Evolutionary conservation across 2,113 vertebrate genomes (phyloP).

Genomic region (Balaeniceps rex): DNA sequence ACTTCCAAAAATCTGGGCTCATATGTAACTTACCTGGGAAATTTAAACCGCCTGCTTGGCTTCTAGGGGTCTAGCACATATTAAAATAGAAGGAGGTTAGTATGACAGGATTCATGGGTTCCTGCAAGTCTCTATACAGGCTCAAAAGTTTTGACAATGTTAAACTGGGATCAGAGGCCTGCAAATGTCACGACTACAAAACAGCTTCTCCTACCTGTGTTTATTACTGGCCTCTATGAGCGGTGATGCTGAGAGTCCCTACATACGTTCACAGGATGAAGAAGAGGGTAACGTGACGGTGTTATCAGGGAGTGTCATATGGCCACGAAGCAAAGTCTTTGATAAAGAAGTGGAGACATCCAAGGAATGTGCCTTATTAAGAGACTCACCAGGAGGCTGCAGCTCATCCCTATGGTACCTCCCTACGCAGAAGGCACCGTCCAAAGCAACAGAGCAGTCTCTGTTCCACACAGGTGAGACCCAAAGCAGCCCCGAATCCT

Average conservation of each 20-base stretch:
- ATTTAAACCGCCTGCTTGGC: neutral
- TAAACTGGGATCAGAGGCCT: neutral
- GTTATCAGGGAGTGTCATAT: neutral
- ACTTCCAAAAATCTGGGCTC: neutral
- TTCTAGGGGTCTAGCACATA: neutral
- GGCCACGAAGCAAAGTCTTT: neutral
- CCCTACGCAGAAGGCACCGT: neutral
- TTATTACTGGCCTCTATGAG: neutral
- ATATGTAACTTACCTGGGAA: neutral
- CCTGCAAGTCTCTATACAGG: neutral
- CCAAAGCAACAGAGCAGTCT: neutral
- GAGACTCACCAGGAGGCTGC: fast-evolving
- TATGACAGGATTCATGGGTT: neutral
- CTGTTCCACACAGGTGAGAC: neutral
- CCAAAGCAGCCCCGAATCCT: neutral
- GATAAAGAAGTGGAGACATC: neutral
- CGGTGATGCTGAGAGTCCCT: neutral
- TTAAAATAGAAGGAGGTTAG: neutral
- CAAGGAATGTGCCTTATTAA: neutral
- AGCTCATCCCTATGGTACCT: neutral
- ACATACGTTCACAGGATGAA: neutral
- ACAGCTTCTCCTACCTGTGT: neutral
- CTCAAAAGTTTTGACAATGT: neutral
- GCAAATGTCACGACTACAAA: neutral
- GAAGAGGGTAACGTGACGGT: neutral